phyloP scores from a whole-genome alignment of 2,888 invertebrate genomes.

The Cosmopolites sordidus region DNA sequence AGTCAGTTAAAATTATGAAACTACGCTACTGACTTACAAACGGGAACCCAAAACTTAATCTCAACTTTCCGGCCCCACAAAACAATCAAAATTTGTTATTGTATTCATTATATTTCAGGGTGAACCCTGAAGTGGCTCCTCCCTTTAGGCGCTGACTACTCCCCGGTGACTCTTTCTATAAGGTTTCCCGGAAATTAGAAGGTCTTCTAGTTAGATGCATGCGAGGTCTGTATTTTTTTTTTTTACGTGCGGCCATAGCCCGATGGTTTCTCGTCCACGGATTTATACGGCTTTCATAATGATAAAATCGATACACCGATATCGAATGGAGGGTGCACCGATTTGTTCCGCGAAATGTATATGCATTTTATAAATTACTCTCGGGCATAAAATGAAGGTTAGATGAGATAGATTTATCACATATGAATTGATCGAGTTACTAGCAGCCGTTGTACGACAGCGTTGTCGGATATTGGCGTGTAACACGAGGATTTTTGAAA shows the following conservation, averaged over 20 bases:
- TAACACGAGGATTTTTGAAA: too few species aligned
- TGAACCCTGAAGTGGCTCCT: conserved; percentile 13
- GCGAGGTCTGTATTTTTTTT: conserved; percentile 17
- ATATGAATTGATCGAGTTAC: too few species aligned
- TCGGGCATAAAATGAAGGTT: too few species aligned
- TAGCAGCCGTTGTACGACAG: too few species aligned
- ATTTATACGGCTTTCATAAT: conserved; percentile 21
- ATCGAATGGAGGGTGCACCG: not conserved
- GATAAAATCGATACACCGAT: conserved; percentile 21
- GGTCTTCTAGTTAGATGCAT: conserved; percentile 25
- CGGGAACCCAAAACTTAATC: conserved; percentile 12
- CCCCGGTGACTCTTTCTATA: conserved; percentile 15
- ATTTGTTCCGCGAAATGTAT: too few species aligned
- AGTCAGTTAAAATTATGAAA: too few species aligned
- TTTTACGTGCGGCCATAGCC: conserved; percentile 10
- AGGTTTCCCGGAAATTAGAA: conserved; percentile 31
- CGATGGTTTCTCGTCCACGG: conserved; percentile 3
- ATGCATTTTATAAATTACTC: too few species aligned
- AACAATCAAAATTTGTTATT: conserved; percentile 30
- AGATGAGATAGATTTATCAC: too few species aligned
- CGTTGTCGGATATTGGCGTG: too few species aligned
- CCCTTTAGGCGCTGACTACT: conserved; percentile 11
- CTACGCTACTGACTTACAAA: conserved; percentile 5
- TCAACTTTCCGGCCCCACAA: conserved; percentile 25
- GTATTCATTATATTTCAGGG: conserved; percentile 28